Percentiles rank a stretch among this genome's conserved stretches.
These are phyloP conservation scores for Drosophila lutescens DNA, from an alignment of 2,888 invertebrate genomes.

Conservation along the genomic window DNA sequence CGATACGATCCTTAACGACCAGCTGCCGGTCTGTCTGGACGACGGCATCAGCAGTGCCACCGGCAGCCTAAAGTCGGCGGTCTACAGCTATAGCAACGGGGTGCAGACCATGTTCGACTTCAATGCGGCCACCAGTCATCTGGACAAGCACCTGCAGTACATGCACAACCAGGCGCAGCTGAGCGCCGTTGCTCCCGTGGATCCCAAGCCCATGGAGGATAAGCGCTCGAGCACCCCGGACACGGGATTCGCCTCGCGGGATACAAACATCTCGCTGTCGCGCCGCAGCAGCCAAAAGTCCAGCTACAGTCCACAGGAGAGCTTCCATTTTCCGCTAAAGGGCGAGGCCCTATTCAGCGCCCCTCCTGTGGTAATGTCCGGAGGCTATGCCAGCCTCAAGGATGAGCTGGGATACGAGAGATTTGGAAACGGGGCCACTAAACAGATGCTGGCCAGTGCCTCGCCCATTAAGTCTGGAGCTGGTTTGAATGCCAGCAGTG, in stretches of 20 bases:
- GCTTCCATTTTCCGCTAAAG: slow-evolving; percentile 69
- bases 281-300: slow-evolving; percentile 84
- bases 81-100: slow-evolving; percentile 81
- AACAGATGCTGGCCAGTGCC: slow-evolving; percentile 69
- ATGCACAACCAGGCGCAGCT: slow-evolving; percentile 75
- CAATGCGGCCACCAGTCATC: slow-evolving; percentile 82
- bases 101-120: slow-evolving; percentile 83
- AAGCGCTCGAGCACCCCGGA: slow-evolving; percentile 84
- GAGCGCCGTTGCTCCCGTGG: slow-evolving; percentile 48
- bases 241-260: slow-evolving; percentile 84
- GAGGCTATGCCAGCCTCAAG: slow-evolving; percentile 69
- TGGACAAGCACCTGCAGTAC: slow-evolving; percentile 83
- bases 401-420: slow-evolving; percentile 74
- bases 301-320: slow-evolving; percentile 84
- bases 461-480: slow-evolving; percentile 82
- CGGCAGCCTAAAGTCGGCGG: slow-evolving; percentile 82
- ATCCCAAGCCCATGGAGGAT: slow-evolving; percentile 81
- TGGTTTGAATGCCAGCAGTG: slow-evolving; percentile 66
- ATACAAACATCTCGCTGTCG: slow-evolving; percentile 84
- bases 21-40: slow-evolving; percentile 80
- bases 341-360: slow-evolving; percentile 61
- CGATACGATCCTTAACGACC: slow-evolving; percentile 83
- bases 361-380: slow-evolving; percentile 66
- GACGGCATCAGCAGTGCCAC: slow-evolving; percentile 83
- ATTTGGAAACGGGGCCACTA: slow-evolving; percentile 64